A percentile compares a stretch with the other conserved stretches of the same genome.
Conservation (phyloP, 2,797 vertebrate species). For the Muraenolepis orangiensis region DNA sequence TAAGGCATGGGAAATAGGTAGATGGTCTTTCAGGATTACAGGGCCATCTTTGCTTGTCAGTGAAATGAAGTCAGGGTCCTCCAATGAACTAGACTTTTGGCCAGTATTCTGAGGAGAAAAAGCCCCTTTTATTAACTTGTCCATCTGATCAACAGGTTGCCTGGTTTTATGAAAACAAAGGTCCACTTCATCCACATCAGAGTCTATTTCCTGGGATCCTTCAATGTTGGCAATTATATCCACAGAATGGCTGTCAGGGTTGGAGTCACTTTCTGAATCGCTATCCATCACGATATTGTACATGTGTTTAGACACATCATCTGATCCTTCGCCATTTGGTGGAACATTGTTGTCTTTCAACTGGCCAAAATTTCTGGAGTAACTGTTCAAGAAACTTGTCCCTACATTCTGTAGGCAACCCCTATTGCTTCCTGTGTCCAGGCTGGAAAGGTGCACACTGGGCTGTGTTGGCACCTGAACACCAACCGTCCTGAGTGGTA, state of each 20-base stretch:
- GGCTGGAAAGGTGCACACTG: slow-evolving; percentile 60
- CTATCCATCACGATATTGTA: slow-evolving; percentile 78
- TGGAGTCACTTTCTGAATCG: slow-evolving; percentile 78
- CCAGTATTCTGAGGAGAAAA: slow-evolving; percentile 5
- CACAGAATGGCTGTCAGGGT: slow-evolving; percentile 40
- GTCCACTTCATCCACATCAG: slow-evolving; percentile 84
- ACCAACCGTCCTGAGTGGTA: slow-evolving; percentile 8
- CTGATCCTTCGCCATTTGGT: slow-evolving; percentile 28
- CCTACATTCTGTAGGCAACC: slow-evolving; percentile 70
- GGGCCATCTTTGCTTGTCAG: slow-evolving; percentile 26
- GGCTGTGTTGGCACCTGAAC: slow-evolving; percentile 1
- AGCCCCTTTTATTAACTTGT: slow-evolving; percentile 18
- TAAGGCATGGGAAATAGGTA: slow-evolving; percentile 21
- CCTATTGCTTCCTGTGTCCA: slow-evolving; percentile 71
- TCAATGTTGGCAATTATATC: slow-evolving; percentile 20
- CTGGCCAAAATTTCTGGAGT: slow-evolving; percentile 78
- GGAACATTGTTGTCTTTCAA: slow-evolving; percentile 62
- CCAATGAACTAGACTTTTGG: slow-evolving; percentile 25
- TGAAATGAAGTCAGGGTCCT: slow-evolving; percentile 27
- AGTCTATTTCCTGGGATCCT: slow-evolving; percentile 55
- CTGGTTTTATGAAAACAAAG: slow-evolving; percentile 64
- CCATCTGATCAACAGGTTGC: slow-evolving; percentile 14
- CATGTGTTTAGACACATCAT: slow-evolving; percentile 64
- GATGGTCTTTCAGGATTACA: not conserved
- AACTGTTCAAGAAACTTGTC: slow-evolving; percentile 78